These are phyloP conservation scores for Notoglanidium macrostoma DNA, from an alignment of 2,797 vertebrate genomes.

Conservation along the genomic window DNA sequence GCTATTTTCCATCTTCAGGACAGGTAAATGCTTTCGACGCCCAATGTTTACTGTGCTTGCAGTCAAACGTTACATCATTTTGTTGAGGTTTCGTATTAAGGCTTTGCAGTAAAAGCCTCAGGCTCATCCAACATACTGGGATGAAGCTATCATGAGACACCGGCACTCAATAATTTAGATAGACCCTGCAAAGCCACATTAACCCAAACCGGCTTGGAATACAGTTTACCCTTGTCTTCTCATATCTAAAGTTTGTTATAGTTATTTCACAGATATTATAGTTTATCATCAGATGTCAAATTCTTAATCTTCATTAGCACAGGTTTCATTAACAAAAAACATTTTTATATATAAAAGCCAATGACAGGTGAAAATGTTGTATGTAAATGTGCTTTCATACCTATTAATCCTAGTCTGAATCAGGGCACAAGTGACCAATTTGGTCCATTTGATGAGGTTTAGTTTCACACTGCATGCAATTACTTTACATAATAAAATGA, in stretches of 20 bases:
- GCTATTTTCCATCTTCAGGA: constrained; percentile 14
- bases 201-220: constrained; percentile 13
- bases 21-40: not conserved
- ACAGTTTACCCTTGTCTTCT: constrained; percentile 2
- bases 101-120: constrained; percentile 16
- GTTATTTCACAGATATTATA: not conserved
- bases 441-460: not conserved
- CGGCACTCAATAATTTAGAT: constrained; percentile 18
- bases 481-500: not conserved
- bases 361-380: not conserved
- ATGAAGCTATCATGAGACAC: constrained; percentile 22
- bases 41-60: constrained; percentile 20
- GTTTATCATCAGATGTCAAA: not conserved
- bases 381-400: not conserved
- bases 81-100: constrained; percentile 14
- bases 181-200: constrained; percentile 17
- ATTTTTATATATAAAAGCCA: not conserved
- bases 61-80: constrained; percentile 22
- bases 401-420: not conserved
- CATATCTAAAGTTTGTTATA: not conserved
- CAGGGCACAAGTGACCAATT: not conserved
- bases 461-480: not conserved
- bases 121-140: constrained; percentile 22
- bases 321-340: not conserved
- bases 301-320: not conserved